Conservation (phyloP, 1,140 invertebrate species). For the Drosophila fuyamai region DNA sequence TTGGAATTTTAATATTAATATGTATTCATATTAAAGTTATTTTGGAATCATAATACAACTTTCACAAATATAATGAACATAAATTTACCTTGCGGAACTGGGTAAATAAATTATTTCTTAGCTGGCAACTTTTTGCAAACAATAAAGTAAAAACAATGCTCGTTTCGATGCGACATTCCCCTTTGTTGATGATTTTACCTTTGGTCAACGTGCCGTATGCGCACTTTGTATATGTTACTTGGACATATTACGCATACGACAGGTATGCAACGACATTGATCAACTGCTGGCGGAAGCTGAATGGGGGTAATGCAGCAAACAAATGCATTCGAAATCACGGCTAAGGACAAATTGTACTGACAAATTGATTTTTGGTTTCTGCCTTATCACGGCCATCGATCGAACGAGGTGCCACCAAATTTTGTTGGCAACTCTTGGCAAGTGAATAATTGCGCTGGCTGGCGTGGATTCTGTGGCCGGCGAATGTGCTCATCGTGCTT, state of each 20-base stretch:
- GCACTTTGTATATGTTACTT: constrained; percentile 24
- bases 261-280: constrained; percentile 53
- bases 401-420: constrained; percentile 22
- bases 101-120: background rate
- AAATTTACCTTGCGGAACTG: no score
- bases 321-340: constrained; percentile 35
- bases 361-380: constrained; percentile 39
- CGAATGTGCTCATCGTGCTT: constrained; percentile 67
- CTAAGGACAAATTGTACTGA: constrained; percentile 54
- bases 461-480: constrained; percentile 37
- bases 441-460: constrained; percentile 47
- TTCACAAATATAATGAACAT: no score
- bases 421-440: constrained; percentile 27
- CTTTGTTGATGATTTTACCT: constrained; percentile 14
- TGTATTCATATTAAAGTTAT: no score
- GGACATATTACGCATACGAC: constrained; percentile 68
- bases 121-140: background rate
- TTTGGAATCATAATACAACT: no score
- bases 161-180: background rate
- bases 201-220: constrained; percentile 53
- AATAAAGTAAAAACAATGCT: background rate
- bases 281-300: constrained; percentile 21
- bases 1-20: no score
- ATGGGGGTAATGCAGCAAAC: background rate
- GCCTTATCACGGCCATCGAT: constrained; percentile 56